Base-by-base conservation (phyloP, 2,888 invertebrate genomes). In the Thereva nobilitata region DNA sequence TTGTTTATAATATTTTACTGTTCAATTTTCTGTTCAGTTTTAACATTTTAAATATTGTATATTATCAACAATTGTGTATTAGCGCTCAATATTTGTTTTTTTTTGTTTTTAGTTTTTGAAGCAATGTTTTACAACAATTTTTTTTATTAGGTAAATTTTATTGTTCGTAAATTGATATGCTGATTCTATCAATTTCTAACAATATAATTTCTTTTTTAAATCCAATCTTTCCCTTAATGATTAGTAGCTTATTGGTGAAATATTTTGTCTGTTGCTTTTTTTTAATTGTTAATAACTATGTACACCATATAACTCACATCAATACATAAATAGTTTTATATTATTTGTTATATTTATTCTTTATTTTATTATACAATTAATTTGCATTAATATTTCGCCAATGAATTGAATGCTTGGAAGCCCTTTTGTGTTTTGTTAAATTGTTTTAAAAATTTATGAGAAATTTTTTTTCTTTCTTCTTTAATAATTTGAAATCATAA, bases 361-460 rank as follows among this genome's bases (percentile, higher is more conserved):
- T 9, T 54, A 40, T 59, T 64, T 55, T 66, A 67, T 68, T 68
- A 23, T 23, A 23, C 23, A 23, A 23, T 50, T 40, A 49, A 49
- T 57, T 65, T 63, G 63, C 63, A 65, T 70, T 70, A 67, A 47
- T 64, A 59, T 67, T 69, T 69, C 69, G 69, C 69, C 64, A 67
- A 69, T 65, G 65, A 69, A 65, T 69, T 69, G 69, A 69, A 67
- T 67, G 65, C 65, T 69, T 68, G 79, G 79, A 79, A 79, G 79
- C 78, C 79, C 79, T 78, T 78, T 73, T 73, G 78, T 79, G 79
- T 77, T 79, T 77, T 75, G 73, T 74, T 76, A 76, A 72, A 72
- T 72, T 44, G 38, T 67, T 70, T 72, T 35, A 53, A 35, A 64
- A 41, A 49, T 59, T 44, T 63, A 34, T 45, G 8, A 55, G 9